Percentiles rank a stretch among this genome's conserved stretches.
Conservation (phyloP, 1,140 invertebrate genomes). For the Homalodisca vitripennis region DNA sequence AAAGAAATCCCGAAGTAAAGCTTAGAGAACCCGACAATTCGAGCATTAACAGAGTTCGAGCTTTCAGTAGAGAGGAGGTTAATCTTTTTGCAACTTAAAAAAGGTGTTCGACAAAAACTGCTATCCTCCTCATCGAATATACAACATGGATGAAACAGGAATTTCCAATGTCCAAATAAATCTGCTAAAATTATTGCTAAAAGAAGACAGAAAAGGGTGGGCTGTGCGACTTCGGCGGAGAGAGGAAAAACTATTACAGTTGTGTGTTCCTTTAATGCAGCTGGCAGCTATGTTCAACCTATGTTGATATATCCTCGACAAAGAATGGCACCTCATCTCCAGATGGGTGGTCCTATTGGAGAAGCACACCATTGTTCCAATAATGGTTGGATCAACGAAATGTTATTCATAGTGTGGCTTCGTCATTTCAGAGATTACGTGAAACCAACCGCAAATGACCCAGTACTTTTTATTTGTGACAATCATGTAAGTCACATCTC, state of each 20-base stretch:
- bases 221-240: slow-evolving; percentile 48
- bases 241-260: slow-evolving; percentile 45
- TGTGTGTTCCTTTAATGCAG: slow-evolving; percentile 42
- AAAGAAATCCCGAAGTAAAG: slow-evolving; percentile 24
- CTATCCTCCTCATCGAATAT: slow-evolving; percentile 37
- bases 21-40: slow-evolving; percentile 30
- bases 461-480: slow-evolving; percentile 42
- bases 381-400: slow-evolving; percentile 45
- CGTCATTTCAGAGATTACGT: slow-evolving; percentile 40
- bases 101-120: slow-evolving; percentile 30
- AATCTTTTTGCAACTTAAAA: slow-evolving; percentile 38
- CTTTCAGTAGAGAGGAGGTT: slow-evolving; percentile 32
- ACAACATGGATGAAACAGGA: too few relatives aligned
- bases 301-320: slow-evolving; percentile 47
- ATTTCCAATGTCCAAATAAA: slow-evolving; percentile 41
- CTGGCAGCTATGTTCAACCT: slow-evolving; percentile 44
- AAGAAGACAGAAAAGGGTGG: slow-evolving; percentile 45
- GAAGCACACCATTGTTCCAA: slow-evolving; percentile 41
- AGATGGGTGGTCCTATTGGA: slow-evolving; percentile 43
- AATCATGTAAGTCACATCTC: slow-evolving; percentile 41
- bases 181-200: slow-evolving; percentile 41
- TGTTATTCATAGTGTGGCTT: slow-evolving; percentile 43
- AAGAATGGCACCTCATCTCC: slow-evolving; percentile 41
- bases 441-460: slow-evolving; percentile 34
- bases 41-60: slow-evolving; percentile 35